These are phyloP conservation scores for Sparidentex hasta DNA, from an alignment of 2,797 vertebrate species.

Conservation along the genomic window DNA sequence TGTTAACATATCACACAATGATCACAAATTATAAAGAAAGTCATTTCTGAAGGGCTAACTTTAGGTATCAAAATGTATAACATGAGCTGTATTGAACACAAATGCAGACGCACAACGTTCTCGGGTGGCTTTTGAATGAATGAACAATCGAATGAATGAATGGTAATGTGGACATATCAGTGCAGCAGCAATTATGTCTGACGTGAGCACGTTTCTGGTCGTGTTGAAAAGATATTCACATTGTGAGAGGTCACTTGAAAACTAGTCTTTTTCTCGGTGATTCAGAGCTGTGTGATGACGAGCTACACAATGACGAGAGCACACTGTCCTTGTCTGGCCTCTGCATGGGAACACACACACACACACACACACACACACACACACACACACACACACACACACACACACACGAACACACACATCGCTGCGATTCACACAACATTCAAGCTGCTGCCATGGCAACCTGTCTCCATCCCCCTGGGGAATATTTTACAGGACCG, in stretches of 20 bases:
- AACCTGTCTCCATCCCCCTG: conserved; percentile 74
- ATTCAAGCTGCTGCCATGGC: conserved; percentile 81
- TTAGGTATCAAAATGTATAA: not conserved
- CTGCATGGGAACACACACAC: conserved; percentile 46
- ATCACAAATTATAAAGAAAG: not conserved
- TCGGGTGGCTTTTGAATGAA: not conserved
- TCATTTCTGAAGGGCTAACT: not conserved
- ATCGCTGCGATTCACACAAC: conserved; percentile 58
- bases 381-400: not conserved
- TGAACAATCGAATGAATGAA: not conserved
- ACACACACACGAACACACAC: conserved; percentile 33
- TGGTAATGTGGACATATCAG: not conserved
- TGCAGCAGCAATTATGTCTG: conserved; percentile 24
- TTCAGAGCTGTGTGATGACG: conserved; percentile 39
- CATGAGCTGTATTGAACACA: no score
- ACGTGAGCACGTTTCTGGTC: conserved; percentile 29
- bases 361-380: conserved; percentile 3
- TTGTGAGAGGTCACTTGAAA: conserved; percentile 52
- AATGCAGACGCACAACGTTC: not conserved
- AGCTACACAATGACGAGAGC: conserved; percentile 58
- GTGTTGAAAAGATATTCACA: conserved; percentile 18
- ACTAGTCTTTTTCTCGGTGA: conserved; percentile 43
- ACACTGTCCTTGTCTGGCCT: conserved; percentile 73
- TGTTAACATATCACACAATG: not conserved
- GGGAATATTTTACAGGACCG: conserved; percentile 66